Base-by-base conservation (phyloP, 2,113 vertebrate genomes). In the Saguinus imperator region DNA sequence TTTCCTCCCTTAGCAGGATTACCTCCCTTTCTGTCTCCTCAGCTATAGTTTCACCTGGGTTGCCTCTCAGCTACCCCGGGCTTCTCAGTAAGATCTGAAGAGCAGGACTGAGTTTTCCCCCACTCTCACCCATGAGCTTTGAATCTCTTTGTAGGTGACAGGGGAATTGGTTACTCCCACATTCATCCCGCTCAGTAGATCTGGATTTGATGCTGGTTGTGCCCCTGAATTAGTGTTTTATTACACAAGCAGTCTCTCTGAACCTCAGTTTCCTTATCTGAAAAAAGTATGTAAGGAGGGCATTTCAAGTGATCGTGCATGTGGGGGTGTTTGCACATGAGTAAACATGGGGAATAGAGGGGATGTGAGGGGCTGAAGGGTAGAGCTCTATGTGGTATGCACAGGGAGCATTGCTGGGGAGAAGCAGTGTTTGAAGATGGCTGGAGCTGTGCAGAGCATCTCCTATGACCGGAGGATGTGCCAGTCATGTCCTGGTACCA, bases 381-480 rank as follows among this genome's bases (percentile, higher is more conserved):
- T 79, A 70, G 82, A 85, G 58, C 27, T 55, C 72, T 81, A 2
- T 93, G 66, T 92, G 79, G 32, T 90, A 18, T 79, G 81, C 8
- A 0, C 82, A 23, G 93, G 90, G 77, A 84, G 45, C n/a, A 86
- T 91, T 96, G 23, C 82, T 94, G 94, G 93, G 80, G 48, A 89
- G 55, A 66, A 88, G 96, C 80, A 87, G 80, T 81, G 64, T 89
- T 83, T 91, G 87, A 95, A 61, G 45, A 82, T 82, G 87, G 80
- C 80, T 72, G 91, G 96, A 89, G 92, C 87, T 91, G 84, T 95
- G 90, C 90, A 87, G 66, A 96, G 66, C 52, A 14, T 92, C 87
- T 96, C 86, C 90, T 95, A 87, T 95, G 81, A 94, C 87, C 76
- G 75, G 35, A 95, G 83, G 81, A 82, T 94, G 81, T 97, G 87